phyloP scores from a whole-genome alignment of 2,888 invertebrate species.

The Hirtodrosophila cameraria region DNA sequence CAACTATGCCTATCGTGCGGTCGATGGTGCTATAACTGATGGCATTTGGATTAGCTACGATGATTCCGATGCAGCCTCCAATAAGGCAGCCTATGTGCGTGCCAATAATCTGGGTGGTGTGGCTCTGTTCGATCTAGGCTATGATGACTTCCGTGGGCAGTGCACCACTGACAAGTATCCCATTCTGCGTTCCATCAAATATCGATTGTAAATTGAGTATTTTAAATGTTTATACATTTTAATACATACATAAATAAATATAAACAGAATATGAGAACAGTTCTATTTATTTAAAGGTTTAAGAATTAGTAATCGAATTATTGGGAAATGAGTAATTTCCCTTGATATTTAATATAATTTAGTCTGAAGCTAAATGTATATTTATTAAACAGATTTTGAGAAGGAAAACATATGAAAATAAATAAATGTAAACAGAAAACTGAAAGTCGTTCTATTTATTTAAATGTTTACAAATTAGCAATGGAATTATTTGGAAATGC shows the following conservation, averaged over 20 bases:
- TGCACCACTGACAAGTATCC: constrained; percentile 92
- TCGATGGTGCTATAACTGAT: constrained; percentile 87
- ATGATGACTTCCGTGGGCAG: constrained; percentile 92
- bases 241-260: constrained; percentile 1
- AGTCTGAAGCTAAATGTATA: no score
- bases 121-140: constrained; percentile 89
- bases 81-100: constrained; percentile 90
- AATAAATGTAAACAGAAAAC: no score
- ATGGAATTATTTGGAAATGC: no score
- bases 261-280: no score
- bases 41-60: constrained; percentile 94
- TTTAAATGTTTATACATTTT: background rate
- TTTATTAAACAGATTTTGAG: no score
- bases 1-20: constrained; percentile 90
- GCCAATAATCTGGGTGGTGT: constrained; percentile 91
- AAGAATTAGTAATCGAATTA: no score
- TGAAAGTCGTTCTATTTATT: no score
- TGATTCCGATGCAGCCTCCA: constrained; percentile 91
- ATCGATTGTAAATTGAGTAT: constrained; percentile 83
- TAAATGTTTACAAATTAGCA: no score
- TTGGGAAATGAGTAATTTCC: no score
- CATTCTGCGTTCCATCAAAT: constrained; percentile 90
- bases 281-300: no score
- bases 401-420: no score
- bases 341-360: no score